Evolutionary conservation across 2,888 invertebrate genomes (phyloP).

Genomic region (Ormyrus pomaceus): DNA sequence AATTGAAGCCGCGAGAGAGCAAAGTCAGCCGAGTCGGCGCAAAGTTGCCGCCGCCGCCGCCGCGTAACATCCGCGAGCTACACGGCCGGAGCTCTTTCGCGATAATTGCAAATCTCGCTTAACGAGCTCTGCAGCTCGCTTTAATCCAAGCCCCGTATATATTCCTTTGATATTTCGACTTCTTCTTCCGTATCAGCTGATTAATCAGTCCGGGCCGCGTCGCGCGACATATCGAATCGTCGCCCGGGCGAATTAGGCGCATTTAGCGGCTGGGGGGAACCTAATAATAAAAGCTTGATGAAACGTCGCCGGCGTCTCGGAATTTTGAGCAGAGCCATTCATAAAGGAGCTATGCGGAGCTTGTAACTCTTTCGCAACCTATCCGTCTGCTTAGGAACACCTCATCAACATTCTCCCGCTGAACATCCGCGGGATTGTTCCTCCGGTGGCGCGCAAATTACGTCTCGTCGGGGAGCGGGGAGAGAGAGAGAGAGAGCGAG

Average conservation of each 20-base stretch:
- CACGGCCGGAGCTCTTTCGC: background rate
- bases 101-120: constrained; percentile 46
- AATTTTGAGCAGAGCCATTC: background rate
- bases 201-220: constrained; percentile 25
- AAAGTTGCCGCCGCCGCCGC: no score
- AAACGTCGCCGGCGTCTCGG: constrained; percentile 59
- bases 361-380: constrained; percentile 46
- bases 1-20: background rate
- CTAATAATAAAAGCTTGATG: background rate
- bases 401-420: constrained; percentile 66
- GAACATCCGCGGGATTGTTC: constrained; percentile 60
- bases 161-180: constrained; percentile 34
- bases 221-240: background rate
- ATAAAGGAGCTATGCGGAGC: background rate
- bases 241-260: no score
- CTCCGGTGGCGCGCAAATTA: constrained; percentile 65
- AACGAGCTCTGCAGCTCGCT: constrained; percentile 18
- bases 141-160: constrained; percentile 13
- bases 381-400: constrained; percentile 63
- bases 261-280: no score
- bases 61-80: no score
- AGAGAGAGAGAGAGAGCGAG: no score
- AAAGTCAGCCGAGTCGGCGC: background rate
- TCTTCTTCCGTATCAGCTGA: constrained; percentile 29
- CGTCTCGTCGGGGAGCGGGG: constrained; percentile 66